These are phyloP conservation scores for Cyprinus carpio DNA, from an alignment of 2,113 vertebrate species.

Conservation along the genomic window DNA sequence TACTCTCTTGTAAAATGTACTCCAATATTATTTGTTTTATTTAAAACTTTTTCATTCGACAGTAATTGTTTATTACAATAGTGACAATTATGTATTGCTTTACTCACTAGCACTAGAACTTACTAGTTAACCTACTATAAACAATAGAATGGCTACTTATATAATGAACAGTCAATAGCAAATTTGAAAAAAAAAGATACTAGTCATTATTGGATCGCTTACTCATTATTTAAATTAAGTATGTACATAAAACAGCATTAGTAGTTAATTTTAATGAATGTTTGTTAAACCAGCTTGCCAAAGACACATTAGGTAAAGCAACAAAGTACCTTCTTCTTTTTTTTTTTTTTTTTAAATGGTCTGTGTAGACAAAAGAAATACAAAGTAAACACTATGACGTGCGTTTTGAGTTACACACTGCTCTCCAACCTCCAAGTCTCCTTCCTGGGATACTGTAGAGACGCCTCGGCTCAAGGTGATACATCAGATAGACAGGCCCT, in stretches of 20 bases:
- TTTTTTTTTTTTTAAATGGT: neutral
- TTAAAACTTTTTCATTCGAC: neutral
- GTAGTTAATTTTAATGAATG: neutral
- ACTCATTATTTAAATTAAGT: neutral
- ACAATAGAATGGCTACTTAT: neutral
- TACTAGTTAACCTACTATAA: neutral
- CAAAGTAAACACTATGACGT: constrained; percentile 21
- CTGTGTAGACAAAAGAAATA: neutral
- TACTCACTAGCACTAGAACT: neutral
- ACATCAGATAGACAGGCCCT: constrained; percentile 43
- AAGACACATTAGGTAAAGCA: neutral
- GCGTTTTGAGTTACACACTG: constrained; percentile 63
- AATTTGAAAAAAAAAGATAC: neutral
- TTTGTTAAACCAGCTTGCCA: neutral
- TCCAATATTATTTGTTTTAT: neutral
- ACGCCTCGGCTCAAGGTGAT: constrained; percentile 70
- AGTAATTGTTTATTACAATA: no score
- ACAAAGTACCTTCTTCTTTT: neutral
- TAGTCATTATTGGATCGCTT: neutral
- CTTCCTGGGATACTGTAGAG: constrained; percentile 61
- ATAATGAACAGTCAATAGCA: neutral
- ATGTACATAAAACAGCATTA: no score
- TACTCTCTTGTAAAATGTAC: no score
- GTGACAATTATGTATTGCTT: neutral
- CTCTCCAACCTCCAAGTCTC: constrained; percentile 74